phyloP scores from a whole-genome alignment of 1,140 invertebrate genomes.

The Riptortus pedestris region DNA sequence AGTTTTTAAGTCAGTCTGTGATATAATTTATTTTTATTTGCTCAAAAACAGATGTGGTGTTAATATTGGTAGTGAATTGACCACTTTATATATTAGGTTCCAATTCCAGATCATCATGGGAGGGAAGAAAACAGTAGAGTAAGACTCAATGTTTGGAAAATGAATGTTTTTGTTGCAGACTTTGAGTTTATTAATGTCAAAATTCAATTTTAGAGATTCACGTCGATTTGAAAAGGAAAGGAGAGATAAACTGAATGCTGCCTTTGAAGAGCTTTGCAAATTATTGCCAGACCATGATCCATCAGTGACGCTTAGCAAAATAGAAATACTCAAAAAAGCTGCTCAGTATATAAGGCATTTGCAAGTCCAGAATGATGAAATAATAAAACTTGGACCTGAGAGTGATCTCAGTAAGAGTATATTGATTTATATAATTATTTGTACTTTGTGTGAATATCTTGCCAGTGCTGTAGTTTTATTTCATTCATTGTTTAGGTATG shows the following conservation, averaged over 20 bases:
- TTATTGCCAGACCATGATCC: slow-evolving; percentile 42
- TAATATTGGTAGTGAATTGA: too few species aligned
- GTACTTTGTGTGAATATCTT: neutral
- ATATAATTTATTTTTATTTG: too few species aligned
- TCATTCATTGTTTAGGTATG: slow-evolving; percentile 25
- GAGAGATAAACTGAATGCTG: slow-evolving; percentile 40
- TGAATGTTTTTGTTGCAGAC: neutral
- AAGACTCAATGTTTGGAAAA: neutral
- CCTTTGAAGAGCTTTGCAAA: slow-evolving; percentile 39
- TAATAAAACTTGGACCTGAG: slow-evolving; percentile 29
- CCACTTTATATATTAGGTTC: too few species aligned
- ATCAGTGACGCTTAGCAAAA: slow-evolving; percentile 37
- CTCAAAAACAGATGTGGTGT: too few species aligned
- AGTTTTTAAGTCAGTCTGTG: too few species aligned
- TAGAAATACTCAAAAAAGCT: slow-evolving; percentile 41
- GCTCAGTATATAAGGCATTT: slow-evolving; percentile 39
- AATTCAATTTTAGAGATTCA: slow-evolving; percentile 33
- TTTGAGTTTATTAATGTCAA: neutral
- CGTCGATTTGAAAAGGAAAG: slow-evolving; percentile 43
- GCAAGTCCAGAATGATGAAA: slow-evolving; percentile 37
- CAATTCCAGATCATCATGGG: too few species aligned
- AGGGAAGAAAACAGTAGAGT: slow-evolving; percentile 23
- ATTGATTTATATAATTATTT: neutral
- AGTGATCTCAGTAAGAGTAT: slow-evolving; percentile 19
- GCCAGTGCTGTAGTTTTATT: neutral